Conservation (phyloP, 2,113 vertebrate genomes). For the Lanius ludovicianus region DNA sequence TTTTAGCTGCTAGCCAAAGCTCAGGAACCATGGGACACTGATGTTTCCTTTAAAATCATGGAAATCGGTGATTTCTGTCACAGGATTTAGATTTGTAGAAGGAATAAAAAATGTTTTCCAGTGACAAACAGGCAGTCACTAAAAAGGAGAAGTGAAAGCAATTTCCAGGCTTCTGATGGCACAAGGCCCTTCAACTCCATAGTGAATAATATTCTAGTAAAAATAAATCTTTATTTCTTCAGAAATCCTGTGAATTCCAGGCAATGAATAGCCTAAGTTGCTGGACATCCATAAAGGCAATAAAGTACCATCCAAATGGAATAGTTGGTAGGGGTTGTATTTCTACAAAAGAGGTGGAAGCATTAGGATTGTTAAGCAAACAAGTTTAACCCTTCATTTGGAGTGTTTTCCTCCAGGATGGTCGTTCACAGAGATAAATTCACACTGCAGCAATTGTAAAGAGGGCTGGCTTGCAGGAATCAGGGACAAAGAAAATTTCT, state of each 20-base stretch:
- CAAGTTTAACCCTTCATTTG: background rate
- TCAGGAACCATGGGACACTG: background rate
- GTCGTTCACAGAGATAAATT: background rate
- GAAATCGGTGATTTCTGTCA: background rate
- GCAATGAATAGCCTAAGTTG: background rate
- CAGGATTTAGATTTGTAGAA: background rate
- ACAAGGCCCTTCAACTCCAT: background rate
- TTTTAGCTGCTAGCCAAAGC: background rate
- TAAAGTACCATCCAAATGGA: background rate
- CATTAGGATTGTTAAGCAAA: background rate
- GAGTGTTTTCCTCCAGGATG: background rate
- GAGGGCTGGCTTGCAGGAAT: background rate
- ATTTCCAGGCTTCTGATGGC: background rate
- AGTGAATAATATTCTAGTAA: background rate
- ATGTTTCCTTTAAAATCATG: background rate
- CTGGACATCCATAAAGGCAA: background rate
- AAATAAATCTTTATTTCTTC: fast-evolving
- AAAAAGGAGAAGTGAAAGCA: background rate
- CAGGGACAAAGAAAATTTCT: background rate
- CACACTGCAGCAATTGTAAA: background rate
- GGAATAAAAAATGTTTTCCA: background rate
- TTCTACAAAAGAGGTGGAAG: background rate
- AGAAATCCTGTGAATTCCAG: background rate
- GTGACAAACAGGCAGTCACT: background rate
- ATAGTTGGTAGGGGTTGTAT: background rate